Evolutionary conservation across 2,113 vertebrate species (phyloP).

Genomic region (Oriolus oriolus): DNA sequence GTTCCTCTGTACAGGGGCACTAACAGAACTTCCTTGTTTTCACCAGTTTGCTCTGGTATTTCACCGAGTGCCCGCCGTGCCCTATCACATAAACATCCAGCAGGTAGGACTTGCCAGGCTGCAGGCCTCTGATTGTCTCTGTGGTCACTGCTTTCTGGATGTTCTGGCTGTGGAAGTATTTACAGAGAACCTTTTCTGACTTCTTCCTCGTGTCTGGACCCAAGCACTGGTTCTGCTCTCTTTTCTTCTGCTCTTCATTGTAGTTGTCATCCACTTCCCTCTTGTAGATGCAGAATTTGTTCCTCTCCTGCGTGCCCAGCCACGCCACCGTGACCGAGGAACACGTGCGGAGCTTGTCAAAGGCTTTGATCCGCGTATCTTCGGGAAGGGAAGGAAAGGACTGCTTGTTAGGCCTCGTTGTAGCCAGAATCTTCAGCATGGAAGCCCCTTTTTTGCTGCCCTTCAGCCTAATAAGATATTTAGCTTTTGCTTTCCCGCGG

Average conservation of each 20-base stretch:
- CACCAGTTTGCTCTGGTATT: slow-evolving; percentile 97
- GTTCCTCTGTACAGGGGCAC: slow-evolving; percentile 65
- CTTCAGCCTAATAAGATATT: slow-evolving; percentile 88
- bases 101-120: slow-evolving; percentile 91
- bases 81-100: slow-evolving; percentile 95
- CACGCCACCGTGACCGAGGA: slow-evolving; percentile 91
- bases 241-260: slow-evolving; percentile 83
- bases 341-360: slow-evolving; percentile 95
- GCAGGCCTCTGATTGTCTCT: slow-evolving; percentile 89
- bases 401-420: slow-evolving; percentile 87
- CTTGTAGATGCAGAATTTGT: slow-evolving; percentile 95
- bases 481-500: slow-evolving; percentile 91
- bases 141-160: slow-evolving; percentile 95
- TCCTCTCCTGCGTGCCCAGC: slow-evolving; percentile 95
- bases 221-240: slow-evolving; percentile 92
- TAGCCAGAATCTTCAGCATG: slow-evolving; percentile 87
- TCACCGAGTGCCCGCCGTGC: slow-evolving; percentile 91
- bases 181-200: slow-evolving; percentile 95
- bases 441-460: slow-evolving; percentile 91
- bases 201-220: slow-evolving; percentile 90
- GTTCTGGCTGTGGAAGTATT: slow-evolving; percentile 95
- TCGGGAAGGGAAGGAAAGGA: slow-evolving; percentile 91
- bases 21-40: slow-evolving; percentile 98
- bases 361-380: slow-evolving; percentile 93
- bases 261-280: slow-evolving; percentile 86